These are phyloP conservation scores for Ectropis crepuscularia DNA, from an alignment of 2,888 invertebrate species.

Conservation along the genomic window DNA sequence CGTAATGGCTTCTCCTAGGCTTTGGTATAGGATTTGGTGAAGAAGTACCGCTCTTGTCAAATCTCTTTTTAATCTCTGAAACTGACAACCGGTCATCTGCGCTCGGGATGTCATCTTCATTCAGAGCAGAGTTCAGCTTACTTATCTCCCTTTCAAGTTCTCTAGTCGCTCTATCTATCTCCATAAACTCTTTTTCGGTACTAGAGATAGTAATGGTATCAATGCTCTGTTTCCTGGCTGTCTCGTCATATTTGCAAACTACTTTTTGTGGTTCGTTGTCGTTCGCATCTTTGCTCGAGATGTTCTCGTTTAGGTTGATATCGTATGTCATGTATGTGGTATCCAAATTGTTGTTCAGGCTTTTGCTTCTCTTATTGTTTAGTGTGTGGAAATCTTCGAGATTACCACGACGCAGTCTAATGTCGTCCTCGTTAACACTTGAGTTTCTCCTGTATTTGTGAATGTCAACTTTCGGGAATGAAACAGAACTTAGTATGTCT, in stretches of 20 bases:
- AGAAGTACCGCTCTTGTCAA: constrained; percentile 78
- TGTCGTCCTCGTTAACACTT: constrained; percentile 77
- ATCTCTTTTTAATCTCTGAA: constrained; percentile 80
- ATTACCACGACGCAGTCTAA: constrained; percentile 72
- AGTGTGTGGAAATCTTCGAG: constrained; percentile 74
- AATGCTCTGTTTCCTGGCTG: constrained; percentile 68
- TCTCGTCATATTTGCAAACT: constrained; percentile 71
- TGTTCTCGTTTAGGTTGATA: constrained; percentile 70
- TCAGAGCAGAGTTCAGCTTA: constrained; percentile 76
- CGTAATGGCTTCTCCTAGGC: constrained; percentile 82
- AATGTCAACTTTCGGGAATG: constrained; percentile 76
- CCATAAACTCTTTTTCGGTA: constrained; percentile 78
- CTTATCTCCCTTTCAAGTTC: constrained; percentile 78
- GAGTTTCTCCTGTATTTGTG: constrained; percentile 75
- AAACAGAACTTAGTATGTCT: constrained; percentile 60
- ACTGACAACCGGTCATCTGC: constrained; percentile 67
- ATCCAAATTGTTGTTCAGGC: constrained; percentile 69
- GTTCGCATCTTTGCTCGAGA: constrained; percentile 59
- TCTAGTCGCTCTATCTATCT: constrained; percentile 76
- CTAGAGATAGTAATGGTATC: constrained; percentile 76
- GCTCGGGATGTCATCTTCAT: constrained; percentile 68
- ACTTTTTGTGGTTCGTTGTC: constrained; percentile 74
- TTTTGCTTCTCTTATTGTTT: constrained; percentile 75
- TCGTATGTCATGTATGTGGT: constrained; percentile 67
- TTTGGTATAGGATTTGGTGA: constrained; percentile 85